phyloP scores from a whole-genome alignment of 2,888 invertebrate species.

The Eurois occulta region DNA sequence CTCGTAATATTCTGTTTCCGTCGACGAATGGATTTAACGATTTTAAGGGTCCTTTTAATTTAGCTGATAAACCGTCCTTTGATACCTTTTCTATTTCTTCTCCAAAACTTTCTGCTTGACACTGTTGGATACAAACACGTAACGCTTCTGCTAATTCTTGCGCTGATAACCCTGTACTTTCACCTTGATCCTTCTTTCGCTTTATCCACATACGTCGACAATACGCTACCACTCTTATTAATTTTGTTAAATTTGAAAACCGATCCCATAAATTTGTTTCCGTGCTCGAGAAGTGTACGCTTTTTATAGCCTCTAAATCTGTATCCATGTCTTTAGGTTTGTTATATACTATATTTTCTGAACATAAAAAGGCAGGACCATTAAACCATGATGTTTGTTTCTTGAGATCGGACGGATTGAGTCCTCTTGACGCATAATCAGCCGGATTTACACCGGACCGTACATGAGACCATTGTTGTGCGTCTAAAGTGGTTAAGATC shows the following conservation, averaged over 20 bases:
- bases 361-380: neutral
- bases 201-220: slow-evolving; percentile 3
- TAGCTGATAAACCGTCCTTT: no score
- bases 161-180: neutral
- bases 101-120: slow-evolving; percentile 7
- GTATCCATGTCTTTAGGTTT: neutral
- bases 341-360: neutral
- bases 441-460: slow-evolving; percentile 1
- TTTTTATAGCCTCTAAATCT: neutral
- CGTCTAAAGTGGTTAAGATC: no score
- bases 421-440: slow-evolving; percentile 5
- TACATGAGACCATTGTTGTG: slow-evolving; percentile 10
- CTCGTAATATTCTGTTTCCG: no score
- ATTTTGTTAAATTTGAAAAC: neutral
- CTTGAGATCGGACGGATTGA: neutral
- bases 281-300: neutral
- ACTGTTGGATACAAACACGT: neutral
- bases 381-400: neutral
- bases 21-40: neutral
- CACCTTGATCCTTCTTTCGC: neutral
- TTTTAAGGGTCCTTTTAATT: no score
- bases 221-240: slow-evolving; percentile 3
- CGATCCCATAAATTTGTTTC: neutral
- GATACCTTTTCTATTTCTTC: neutral
- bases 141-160: slow-evolving; percentile 1